These are phyloP conservation scores for Microcaecilia unicolor DNA, from an alignment of 2,797 vertebrate genomes.

Conservation along the genomic window DNA sequence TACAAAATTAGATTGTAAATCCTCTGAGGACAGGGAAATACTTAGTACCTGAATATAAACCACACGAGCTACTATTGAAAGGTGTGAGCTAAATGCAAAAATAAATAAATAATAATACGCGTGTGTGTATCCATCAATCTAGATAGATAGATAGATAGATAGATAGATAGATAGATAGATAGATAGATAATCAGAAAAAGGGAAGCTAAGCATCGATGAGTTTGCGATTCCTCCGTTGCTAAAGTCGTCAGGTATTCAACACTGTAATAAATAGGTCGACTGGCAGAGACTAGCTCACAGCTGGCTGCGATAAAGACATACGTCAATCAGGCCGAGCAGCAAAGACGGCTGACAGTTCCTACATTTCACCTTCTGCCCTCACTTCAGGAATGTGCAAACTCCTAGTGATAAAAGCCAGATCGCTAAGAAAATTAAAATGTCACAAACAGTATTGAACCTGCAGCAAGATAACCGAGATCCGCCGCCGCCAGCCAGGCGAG, in stretches of 20 bases:
- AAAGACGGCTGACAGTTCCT: background rate
- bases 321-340: conserved; percentile 4
- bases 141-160: too few species aligned
- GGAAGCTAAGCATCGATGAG: background rate
- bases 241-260: conserved; percentile 1
- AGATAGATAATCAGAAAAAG: too few species aligned
- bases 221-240: background rate
- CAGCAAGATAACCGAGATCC: conserved; percentile 4
- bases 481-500: too few species aligned
- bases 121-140: too few species aligned
- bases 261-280: conserved; percentile 1
- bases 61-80: too few species aligned
- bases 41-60: too few species aligned
- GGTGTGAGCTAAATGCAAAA: too few species aligned
- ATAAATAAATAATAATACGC: too few species aligned
- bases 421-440: conserved; percentile 7
- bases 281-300: background rate
- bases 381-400: background rate
- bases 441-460: background rate
- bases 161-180: too few species aligned
- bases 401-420: background rate
- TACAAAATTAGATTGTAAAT: too few species aligned
- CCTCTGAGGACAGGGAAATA: too few species aligned
- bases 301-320: background rate
- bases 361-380: background rate